Evolutionary conservation across 2,113 vertebrate genomes (phyloP), one percentile per base, ranked within the genome.

Genomic region (Pungitius pungitius): DNA sequence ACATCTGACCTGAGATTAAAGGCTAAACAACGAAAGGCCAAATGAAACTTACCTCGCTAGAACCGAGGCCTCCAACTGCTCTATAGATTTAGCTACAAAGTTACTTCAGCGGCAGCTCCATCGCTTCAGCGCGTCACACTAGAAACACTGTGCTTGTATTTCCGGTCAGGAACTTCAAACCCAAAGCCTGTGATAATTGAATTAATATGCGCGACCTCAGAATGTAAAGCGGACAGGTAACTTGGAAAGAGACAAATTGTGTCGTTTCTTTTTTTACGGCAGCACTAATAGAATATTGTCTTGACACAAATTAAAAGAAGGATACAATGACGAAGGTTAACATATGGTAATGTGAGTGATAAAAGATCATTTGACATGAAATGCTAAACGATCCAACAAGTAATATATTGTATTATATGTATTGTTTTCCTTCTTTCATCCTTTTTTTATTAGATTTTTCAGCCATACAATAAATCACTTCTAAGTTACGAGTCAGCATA

Each of bases 1-100:
- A 18, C n/a, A 61, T 7, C 1, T 18, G 15, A 62, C 42, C 17
- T 6, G 1, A 51, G 3, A 0, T 37, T 40, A 22, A 2, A 47
- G 49, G 22, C 22, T 26, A 1, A 27, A 14, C 18, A 49, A 37
- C 18, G 8, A 65, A 20, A n/a, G 6, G 67, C 1, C 15, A 57
- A 40, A 20, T 6, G 1, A 39, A 4, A 63, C 84, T 75, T 80
- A 92, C 92, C 88, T 86, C 57, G 66, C 51, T 37, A 17, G 69
- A 56, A 65, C 51, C 30, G 77, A 80, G 20, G 22, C 18, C 69
- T 77, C 57, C 43, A 39, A 43, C 15, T 56, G 47, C 62, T 63
- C 20, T 33, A 51, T 1, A 43, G 54, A 33, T 24, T 57, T 64
- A 39, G 24, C 75, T 77, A 24, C 76, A 68, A 61, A 76, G 12